Percentiles rank a stretch among this genome's conserved stretches.
phyloP scores from a whole-genome alignment of 2,888 invertebrate genomes.

The Tryphoninae sp. region DNA sequence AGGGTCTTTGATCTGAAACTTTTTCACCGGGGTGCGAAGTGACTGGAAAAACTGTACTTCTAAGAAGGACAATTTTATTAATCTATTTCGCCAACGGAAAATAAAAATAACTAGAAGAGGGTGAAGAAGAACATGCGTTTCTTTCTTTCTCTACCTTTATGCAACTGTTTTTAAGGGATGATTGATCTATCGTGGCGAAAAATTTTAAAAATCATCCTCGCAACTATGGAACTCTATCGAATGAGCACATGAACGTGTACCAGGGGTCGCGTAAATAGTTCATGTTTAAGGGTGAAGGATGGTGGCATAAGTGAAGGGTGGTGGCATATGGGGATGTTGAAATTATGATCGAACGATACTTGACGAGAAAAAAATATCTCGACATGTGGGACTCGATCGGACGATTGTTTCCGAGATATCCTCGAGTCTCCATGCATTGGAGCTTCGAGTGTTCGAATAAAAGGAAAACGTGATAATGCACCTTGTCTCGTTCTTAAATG shows the following conservation, averaged over 20 bases:
- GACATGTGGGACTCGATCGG: not conserved
- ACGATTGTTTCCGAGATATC: not conserved
- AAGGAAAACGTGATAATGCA: not conserved
- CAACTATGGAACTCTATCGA: conserved; percentile 3
- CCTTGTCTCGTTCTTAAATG: not conserved
- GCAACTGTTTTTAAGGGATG: not conserved
- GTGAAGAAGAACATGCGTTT: no score
- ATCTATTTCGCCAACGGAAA: not conserved
- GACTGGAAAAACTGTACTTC: conserved; percentile 4
- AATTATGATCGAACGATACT: not conserved
- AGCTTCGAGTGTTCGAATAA: not conserved
- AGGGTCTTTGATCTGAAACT: not conserved
- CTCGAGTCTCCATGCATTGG: not conserved
- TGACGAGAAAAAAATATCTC: not conserved
- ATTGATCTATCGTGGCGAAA: not conserved
- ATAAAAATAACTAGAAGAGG: not conserved
- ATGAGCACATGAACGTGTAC: not conserved
- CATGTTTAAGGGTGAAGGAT: not conserved
- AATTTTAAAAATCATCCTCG: not conserved
- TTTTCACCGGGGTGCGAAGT: not conserved
- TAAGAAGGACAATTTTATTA: not conserved
- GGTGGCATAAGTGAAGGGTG: conserved; percentile 1
- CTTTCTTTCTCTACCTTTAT: no score
- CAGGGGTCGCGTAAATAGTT: not conserved
- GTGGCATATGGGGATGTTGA: not conserved